Conservation (phyloP, 1,140 invertebrate genomes). For the Caligus rogercresseyi region DNA sequence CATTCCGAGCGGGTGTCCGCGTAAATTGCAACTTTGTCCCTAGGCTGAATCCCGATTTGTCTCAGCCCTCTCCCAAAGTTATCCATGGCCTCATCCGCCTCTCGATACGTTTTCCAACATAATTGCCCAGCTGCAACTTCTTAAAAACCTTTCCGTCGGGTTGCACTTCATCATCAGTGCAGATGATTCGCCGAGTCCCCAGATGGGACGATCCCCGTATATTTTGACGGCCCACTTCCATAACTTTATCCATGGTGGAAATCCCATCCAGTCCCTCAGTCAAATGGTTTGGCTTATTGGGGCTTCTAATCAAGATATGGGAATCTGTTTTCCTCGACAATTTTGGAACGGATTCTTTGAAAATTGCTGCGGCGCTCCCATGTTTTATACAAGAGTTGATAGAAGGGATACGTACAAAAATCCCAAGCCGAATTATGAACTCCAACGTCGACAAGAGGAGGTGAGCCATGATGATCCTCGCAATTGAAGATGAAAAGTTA, state of each 20-base stretch:
- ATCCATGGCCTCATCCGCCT: slow-evolving; percentile 31
- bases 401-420: slow-evolving; percentile 7
- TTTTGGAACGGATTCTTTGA: not conserved
- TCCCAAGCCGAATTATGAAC: slow-evolving; percentile 10
- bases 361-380: slow-evolving; percentile 1
- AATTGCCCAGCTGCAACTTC: slow-evolving; percentile 29
- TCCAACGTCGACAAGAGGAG: not conserved
- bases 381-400: slow-evolving; percentile 4
- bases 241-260: slow-evolving; percentile 8
- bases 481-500: not conserved
- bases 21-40: slow-evolving; percentile 30
- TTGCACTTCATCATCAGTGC: slow-evolving; percentile 36
- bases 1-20: slow-evolving; percentile 35
- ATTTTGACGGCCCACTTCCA: slow-evolving; percentile 24
- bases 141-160: slow-evolving; percentile 35
- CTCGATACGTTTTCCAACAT: slow-evolving; percentile 36
- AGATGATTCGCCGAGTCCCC: slow-evolving; percentile 36
- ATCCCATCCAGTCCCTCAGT: not conserved
- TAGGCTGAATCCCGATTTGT: slow-evolving; percentile 28
- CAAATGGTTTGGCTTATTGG: not conserved
- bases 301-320: not conserved
- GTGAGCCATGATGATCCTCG: not conserved
- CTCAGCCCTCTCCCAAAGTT: slow-evolving; percentile 30
- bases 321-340: not conserved
- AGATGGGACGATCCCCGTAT: slow-evolving; percentile 29